Evolutionary conservation across 2,797 vertebrate genomes (phyloP), one percentile per base, ranked within the genome.

Genomic region (Lutjanus campechanus): DNA sequence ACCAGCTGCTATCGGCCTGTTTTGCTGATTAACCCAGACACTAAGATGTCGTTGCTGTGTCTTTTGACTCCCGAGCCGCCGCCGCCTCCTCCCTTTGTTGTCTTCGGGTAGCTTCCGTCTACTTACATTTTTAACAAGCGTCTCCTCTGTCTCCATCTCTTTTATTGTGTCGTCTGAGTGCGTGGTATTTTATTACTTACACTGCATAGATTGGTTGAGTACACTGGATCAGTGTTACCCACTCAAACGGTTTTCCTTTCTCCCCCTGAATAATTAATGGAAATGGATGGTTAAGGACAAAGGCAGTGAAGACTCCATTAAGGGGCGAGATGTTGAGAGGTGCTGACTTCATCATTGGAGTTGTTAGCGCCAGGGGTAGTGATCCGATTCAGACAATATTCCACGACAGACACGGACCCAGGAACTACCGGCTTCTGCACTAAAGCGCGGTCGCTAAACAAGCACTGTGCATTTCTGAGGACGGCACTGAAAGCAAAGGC

Each of bases 111-210:
- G 86, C 91, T 93, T 94, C 93, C 90, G 89, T 93, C 93, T 90
- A 92, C 93, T 93, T 95, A 94, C 94, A 93, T 95, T 94, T 95
- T 95, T 95, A 94, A 95, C 93, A 94, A 94, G 93, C 91, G 75
- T 91, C 91, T 94, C 94, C 88, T 93, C 92, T 92, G 93, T 94
- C 94, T 93, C 93, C 91, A 92, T 92, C 93, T 94, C 93, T 92
- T 95, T 94, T 92, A 93, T 92, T 92, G 93, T 93, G 92, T 92
- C 84, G 93, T 93, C 93, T 94, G 93, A 94, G 92, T 90, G 92
- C 75, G 90, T 87, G 87, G 93, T 91, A 91, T 95, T 94, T 95
- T 94, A 95, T 94, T 93, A 94, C 94, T 94, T 91, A 94, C 93
- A 95, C 93, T 92, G 90, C 92, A 93, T 93, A 93, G 93, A 93